Evolutionary conservation across 2,888 invertebrate genomes (phyloP), one percentile per base, ranked within the genome.

Genomic region (Pammene aurita): DNA sequence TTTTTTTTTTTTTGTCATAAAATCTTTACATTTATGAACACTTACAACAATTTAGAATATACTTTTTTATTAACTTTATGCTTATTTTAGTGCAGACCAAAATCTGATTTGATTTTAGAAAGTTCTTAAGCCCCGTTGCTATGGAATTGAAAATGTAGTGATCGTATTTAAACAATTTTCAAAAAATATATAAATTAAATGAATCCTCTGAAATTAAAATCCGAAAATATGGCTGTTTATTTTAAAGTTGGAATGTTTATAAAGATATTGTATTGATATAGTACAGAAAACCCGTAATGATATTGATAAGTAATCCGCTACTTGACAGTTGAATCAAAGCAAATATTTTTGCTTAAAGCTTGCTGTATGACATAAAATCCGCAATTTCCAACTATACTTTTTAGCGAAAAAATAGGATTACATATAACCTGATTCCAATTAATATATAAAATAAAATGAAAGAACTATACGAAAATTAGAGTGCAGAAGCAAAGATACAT

Each of bases 1-100:
- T 80, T 80, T 79, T 80, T 79, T 72, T 78, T 82, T 83, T 82
- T 78, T 81, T 84, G 79, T 84, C 84, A 85, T 89, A 88, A 86
- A 89, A 85, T 87, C 80, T 89, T 86, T 86, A 84, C 81, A 84
- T 74, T 81, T 87, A 88, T 87, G 89, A 92, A 91, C 90, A 91
- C 90, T 89, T 90, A 92, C 74, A 89, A 86, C 87, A 86, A 90
- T 92, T 92, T 92, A 90, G 90, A 91, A 91, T 91, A 90, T 89
- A 87, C 66, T 75, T 77, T 75, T 66, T 72, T 71, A 68, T 65
- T 41, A 60, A 66, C 16, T 52, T 61, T 76, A 76, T 75, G 75
- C 74, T 73, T 75, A 80, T 73, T 73, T 77, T 84, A 84, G 81
- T 79, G 77, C 78, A 81, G 81, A 88, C 84, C 85, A 84, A 78